Percentiles rank a stretch among this genome's conserved stretches.
phyloP scores from a whole-genome alignment of 92 coral and sea anemone species.

The Umimayanthus kanabou region DNA sequence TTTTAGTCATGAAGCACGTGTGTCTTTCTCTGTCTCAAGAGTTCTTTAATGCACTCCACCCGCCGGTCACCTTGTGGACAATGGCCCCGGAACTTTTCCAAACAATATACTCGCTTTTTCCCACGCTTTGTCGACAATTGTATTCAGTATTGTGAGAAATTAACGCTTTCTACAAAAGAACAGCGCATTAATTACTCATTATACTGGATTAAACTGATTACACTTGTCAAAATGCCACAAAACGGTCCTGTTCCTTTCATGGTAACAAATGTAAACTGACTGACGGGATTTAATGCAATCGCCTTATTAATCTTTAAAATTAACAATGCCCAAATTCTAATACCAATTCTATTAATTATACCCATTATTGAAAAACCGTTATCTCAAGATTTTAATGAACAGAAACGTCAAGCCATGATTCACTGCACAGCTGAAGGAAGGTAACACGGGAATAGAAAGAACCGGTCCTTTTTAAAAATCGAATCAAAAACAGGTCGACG shows the following conservation, averaged over 20 bases:
- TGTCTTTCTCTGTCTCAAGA: constrained; percentile 6
- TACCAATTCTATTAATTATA: background rate
- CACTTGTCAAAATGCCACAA: constrained; percentile 8
- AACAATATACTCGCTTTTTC: constrained; percentile 57
- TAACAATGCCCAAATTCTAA: background rate
- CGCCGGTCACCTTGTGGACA: constrained; percentile 24
- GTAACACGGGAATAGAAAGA: background rate
- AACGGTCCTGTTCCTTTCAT: background rate
- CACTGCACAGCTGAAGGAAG: background rate
- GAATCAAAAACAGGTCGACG: background rate
- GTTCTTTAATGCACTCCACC: background rate
- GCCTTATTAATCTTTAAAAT: background rate
- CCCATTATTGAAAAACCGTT: background rate
- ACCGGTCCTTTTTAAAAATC: background rate
- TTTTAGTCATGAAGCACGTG: constrained; percentile 32
- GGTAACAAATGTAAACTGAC: background rate
- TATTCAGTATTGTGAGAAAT: constrained; percentile 17
- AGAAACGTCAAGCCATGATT: background rate
- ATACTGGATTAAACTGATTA: background rate
- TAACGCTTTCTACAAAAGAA: constrained; percentile 19
- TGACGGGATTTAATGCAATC: background rate
- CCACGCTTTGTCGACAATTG: constrained; percentile 60
- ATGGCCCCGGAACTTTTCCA: background rate
- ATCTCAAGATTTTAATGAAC: background rate
- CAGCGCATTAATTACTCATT: constrained; percentile 28